Conservation (phyloP, 2,888 invertebrate species). For the Seira ritae region DNA sequence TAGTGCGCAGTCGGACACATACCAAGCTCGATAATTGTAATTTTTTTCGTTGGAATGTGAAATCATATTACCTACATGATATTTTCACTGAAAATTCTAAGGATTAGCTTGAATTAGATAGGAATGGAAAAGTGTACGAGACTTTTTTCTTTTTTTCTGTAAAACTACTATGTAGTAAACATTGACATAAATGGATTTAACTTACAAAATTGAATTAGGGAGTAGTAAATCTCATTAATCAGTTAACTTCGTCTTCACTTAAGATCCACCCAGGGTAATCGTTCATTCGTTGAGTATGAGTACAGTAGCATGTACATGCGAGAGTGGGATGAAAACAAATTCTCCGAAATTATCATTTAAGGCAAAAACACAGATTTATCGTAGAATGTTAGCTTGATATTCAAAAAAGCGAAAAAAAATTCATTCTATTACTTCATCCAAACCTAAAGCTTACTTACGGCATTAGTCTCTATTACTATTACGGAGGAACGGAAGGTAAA, state of each 20-base stretch:
- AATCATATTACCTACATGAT: not conserved
- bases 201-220: conserved; percentile 4
- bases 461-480: not conserved
- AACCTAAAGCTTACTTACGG: not conserved
- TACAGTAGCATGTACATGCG: too few relatives aligned
- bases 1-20: not conserved
- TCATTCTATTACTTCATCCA: not conserved
- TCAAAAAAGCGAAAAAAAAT: not conserved
- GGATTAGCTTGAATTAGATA: not conserved
- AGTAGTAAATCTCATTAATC: not conserved
- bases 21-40: not conserved
- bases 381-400: not conserved
- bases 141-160: too few relatives aligned
- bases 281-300: too few relatives aligned
- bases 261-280: not conserved
- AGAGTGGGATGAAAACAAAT: too few relatives aligned
- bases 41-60: not conserved
- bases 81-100: not conserved
- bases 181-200: not conserved
- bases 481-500: not conserved
- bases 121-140: not conserved
- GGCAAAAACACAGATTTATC: too few relatives aligned
- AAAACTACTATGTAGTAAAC: not conserved
- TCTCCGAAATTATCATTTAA: too few relatives aligned
- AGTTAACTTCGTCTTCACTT: not conserved